Evolutionary conservation across 2,888 invertebrate genomes (phyloP).

Genomic region (Rhagonycha lutea): DNA sequence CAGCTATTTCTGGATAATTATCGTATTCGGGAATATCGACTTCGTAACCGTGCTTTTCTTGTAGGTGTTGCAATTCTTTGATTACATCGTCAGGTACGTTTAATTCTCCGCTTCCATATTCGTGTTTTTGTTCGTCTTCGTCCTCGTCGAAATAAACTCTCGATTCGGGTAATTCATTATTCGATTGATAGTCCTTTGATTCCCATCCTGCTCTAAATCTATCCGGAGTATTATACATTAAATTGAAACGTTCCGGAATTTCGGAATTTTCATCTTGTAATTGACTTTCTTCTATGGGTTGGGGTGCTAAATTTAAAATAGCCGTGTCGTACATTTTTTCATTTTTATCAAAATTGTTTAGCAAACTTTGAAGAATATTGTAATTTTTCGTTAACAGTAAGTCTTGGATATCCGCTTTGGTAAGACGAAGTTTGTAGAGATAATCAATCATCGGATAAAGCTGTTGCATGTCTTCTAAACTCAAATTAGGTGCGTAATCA

Average conservation of each 20-base stretch:
- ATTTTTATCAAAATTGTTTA: slow-evolving; percentile 38
- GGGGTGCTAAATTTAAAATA: slow-evolving; percentile 21
- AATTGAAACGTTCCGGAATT: slow-evolving; percentile 47
- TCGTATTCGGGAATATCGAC: slow-evolving; percentile 16
- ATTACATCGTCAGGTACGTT: slow-evolving; percentile 40
- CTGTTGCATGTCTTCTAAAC: slow-evolving; percentile 39
- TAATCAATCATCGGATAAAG: slow-evolving; percentile 35
- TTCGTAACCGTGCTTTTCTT: slow-evolving; percentile 27
- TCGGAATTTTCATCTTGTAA: slow-evolving; percentile 29
- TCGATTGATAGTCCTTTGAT: slow-evolving; percentile 45
- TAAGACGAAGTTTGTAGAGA: slow-evolving; percentile 24
- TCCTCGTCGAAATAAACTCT: slow-evolving; percentile 63
- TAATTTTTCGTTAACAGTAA: slow-evolving; percentile 32
- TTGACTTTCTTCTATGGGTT: slow-evolving; percentile 29
- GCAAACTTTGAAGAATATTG: slow-evolving; percentile 30
- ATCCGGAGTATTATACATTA: slow-evolving; percentile 57
- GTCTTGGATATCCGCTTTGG: slow-evolving; percentile 24
- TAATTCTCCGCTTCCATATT: slow-evolving; percentile 48
- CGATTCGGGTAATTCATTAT: slow-evolving; percentile 55
- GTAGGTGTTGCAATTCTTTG: slow-evolving; percentile 42
- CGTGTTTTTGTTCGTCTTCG: slow-evolving; percentile 44
- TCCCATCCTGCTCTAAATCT: slow-evolving; percentile 55
- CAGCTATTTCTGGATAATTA: slow-evolving; percentile 26
- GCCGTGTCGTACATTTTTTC: slow-evolving; percentile 28
- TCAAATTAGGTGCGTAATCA: slow-evolving; percentile 17